phyloP scores from a whole-genome alignment of 2,113 vertebrate species.

The Urocolius indicus region DNA sequence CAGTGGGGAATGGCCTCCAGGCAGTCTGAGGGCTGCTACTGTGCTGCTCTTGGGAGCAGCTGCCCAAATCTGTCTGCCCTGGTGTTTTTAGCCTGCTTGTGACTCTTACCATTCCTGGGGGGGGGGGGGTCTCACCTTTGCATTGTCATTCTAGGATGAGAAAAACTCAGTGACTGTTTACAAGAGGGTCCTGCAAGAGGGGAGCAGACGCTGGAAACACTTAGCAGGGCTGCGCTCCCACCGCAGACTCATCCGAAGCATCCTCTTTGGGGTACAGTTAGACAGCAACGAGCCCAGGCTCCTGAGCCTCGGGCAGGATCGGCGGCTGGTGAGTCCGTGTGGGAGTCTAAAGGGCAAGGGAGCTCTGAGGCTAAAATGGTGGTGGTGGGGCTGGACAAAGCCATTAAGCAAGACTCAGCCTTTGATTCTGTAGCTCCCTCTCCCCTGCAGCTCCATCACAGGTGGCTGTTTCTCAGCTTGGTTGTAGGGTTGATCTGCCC shows the following conservation, averaged over 20 bases:
- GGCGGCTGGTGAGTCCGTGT: constrained; percentile 80
- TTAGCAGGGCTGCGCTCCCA: constrained; percentile 87
- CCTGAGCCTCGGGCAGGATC: constrained; percentile 89
- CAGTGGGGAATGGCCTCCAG: not conserved
- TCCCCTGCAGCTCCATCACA: not conserved
- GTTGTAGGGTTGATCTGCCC: not conserved
- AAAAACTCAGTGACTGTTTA: constrained; percentile 85
- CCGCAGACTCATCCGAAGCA: constrained; percentile 85
- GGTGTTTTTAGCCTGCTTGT: not conserved
- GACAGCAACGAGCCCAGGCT: constrained; percentile 84
- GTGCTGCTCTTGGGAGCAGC: not conserved
- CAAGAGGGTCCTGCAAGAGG: constrained; percentile 1
- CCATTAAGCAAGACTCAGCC: not conserved
- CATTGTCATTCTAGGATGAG: constrained; percentile 76
- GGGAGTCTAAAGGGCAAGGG: not conserved
- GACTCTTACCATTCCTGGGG: not conserved
- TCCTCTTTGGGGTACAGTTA: constrained; percentile 88
- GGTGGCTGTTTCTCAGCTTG: not conserved
- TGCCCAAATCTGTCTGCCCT: not conserved
- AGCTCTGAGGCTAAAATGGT: not conserved
- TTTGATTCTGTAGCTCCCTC: not conserved
- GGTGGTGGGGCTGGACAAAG: not conserved
- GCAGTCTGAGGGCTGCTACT: not conserved
- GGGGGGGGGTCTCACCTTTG: not conserved
- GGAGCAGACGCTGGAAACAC: constrained; percentile 78